These are phyloP conservation scores for Gouania willdenowi DNA, from an alignment of 2,797 vertebrate species.

Conservation along the genomic window DNA sequence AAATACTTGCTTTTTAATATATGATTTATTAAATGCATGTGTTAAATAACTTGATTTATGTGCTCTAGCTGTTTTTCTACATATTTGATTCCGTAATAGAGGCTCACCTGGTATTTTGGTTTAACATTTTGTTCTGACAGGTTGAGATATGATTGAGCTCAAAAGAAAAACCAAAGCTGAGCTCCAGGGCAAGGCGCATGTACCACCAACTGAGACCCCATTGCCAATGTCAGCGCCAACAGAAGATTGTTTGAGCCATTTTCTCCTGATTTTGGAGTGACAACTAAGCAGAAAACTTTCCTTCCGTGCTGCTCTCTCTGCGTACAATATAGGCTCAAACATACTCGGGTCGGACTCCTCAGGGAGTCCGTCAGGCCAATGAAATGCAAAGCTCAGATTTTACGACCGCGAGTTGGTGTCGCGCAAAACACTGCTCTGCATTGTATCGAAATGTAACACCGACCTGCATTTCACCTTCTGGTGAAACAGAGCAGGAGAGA, in stretches of 20 bases:
- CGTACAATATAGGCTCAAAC: too few relatives aligned
- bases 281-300: conserved; percentile 19
- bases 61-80: neutral
- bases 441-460: too few relatives aligned
- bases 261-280: conserved; percentile 35
- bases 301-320: neutral
- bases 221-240: conserved; percentile 53
- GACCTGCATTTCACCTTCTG: too few relatives aligned
- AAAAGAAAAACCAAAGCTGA: conserved; percentile 45
- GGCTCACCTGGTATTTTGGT: conserved; percentile 30
- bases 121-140: conserved; percentile 46
- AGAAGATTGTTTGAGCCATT: conserved; percentile 54
- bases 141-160: conserved; percentile 46
- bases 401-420: too few relatives aligned
- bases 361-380: too few relatives aligned
- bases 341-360: too few relatives aligned
- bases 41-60: conserved; percentile 10
- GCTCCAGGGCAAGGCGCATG: conserved; percentile 22
- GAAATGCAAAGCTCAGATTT: too few relatives aligned
- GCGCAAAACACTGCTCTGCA: too few relatives aligned
- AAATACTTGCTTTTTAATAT: neutral
- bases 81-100: neutral
- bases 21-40: conserved; percentile 14
- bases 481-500: too few relatives aligned
- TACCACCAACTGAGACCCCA: conserved; percentile 52